Percentiles rank a stretch among this genome's conserved stretches.
These are phyloP conservation scores for Catonia carolina DNA, from an alignment of 2,888 invertebrate genomes.

Conservation along the genomic window DNA sequence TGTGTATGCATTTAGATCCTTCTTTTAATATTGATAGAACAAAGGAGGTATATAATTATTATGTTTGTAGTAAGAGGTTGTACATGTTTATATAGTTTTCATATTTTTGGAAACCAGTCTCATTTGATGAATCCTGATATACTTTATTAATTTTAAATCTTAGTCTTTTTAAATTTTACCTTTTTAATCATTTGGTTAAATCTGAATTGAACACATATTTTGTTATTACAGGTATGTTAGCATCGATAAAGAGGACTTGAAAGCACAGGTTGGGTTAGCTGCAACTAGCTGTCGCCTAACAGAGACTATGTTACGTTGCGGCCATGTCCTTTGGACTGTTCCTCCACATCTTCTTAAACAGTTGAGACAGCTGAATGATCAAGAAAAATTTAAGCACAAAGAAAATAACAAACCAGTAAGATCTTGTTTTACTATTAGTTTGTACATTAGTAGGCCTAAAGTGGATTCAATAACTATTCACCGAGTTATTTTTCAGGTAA, in stretches of 20 bases:
- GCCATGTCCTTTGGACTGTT: conserved; percentile 72
- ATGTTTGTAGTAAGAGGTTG: too few species aligned
- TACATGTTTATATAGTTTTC: too few species aligned
- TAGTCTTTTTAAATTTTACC: too few species aligned
- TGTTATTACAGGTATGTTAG: conserved; percentile 41
- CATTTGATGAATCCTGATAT: too few species aligned
- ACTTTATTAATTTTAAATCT: too few species aligned
- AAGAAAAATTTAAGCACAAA: conserved; percentile 42
- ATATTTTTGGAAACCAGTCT: too few species aligned
- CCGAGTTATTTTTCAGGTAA: too few species aligned
- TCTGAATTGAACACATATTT: too few species aligned
- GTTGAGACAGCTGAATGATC: conserved; percentile 49
- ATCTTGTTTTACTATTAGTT: not conserved
- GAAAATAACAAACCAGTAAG: conserved; percentile 38
- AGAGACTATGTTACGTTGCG: conserved; percentile 70
- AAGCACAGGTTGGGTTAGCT: conserved; percentile 74
- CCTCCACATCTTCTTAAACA: conserved; percentile 63
- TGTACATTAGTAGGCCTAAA: not conserved
- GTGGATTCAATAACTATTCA: not conserved
- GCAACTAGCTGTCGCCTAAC: conserved; percentile 83
- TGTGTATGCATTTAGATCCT: too few species aligned
- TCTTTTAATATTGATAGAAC: too few species aligned
- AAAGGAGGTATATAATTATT: too few species aligned
- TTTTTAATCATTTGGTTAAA: too few species aligned
- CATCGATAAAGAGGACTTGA: conserved; percentile 57